Evolutionary conservation across 2,797 vertebrate species (phyloP).

Genomic region (Rhabdomys pumilio): DNA sequence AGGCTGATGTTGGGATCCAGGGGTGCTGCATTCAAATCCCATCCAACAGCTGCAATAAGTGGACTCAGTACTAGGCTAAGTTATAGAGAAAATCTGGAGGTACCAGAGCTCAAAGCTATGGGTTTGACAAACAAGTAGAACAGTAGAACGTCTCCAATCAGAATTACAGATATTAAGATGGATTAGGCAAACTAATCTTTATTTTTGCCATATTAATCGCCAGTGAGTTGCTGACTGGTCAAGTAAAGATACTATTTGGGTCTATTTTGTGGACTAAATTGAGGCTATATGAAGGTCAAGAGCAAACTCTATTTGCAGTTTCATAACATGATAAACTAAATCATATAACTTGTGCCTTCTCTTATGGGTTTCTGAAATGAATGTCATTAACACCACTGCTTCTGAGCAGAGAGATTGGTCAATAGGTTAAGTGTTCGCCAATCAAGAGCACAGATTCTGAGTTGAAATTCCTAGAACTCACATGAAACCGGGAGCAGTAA

Average conservation of each 20-base stretch:
- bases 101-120: background rate
- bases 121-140: background rate
- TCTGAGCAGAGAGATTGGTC: background rate
- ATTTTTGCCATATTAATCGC: slow-evolving; percentile 9
- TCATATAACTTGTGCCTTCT: background rate
- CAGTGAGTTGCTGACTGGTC: background rate
- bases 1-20: background rate
- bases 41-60: background rate
- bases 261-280: slow-evolving; percentile 32
- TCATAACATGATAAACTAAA: background rate
- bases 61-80: background rate
- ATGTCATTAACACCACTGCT: background rate
- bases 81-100: background rate
- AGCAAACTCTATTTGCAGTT: slow-evolving; percentile 24
- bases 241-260: slow-evolving; percentile 2
- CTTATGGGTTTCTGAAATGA: slow-evolving; percentile 38
- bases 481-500: background rate
- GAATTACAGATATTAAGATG: slow-evolving; percentile 29
- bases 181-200: slow-evolving; percentile 36
- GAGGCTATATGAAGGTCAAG: background rate
- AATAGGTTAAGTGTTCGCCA: background rate
- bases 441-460: background rate
- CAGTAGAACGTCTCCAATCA: background rate
- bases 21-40: slow-evolving; percentile 27
- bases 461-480: background rate